Conservation (phyloP, 2,113 vertebrate genomes). For the Cervus canadensis region DNA sequence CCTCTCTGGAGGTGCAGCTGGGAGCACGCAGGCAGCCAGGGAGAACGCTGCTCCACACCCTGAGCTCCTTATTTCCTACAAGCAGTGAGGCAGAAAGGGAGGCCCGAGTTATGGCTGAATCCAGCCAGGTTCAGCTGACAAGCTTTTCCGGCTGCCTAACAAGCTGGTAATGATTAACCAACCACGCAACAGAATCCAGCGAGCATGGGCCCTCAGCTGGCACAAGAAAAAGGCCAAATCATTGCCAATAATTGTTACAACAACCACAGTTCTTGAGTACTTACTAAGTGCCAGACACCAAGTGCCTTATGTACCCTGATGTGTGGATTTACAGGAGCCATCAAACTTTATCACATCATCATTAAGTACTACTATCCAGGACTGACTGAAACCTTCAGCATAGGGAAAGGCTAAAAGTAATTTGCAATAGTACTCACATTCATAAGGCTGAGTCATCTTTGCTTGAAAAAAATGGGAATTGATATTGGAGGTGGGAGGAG, state of each 20-base stretch:
- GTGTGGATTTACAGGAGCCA: not conserved
- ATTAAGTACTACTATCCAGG: not conserved
- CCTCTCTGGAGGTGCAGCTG: not conserved
- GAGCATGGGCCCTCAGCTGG: not conserved
- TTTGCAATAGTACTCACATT: not conserved
- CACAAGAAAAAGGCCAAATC: not conserved
- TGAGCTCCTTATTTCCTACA: constrained; percentile 67
- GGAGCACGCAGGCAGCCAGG: constrained; percentile 6
- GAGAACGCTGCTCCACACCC: constrained; percentile 30
- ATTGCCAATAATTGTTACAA: not conserved
- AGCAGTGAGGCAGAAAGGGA: constrained; percentile 66
- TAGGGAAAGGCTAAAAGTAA: not conserved
- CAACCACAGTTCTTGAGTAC: not conserved
- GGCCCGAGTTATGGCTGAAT: constrained; percentile 22
- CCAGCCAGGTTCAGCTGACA: constrained; percentile 29
- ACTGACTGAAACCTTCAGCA: not conserved
- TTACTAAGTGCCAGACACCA: not conserved
- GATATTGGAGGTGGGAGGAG: not conserved
- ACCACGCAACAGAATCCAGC: constrained; percentile 27
- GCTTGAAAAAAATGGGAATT: not conserved
- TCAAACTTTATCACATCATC: not conserved
- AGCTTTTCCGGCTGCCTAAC: constrained; percentile 54
- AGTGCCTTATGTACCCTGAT: not conserved
- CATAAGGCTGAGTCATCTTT: not conserved
- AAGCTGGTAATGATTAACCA: constrained; percentile 75